phyloP scores from a whole-genome alignment of 2,113 vertebrate species.

The Ammodytes dubius region DNA sequence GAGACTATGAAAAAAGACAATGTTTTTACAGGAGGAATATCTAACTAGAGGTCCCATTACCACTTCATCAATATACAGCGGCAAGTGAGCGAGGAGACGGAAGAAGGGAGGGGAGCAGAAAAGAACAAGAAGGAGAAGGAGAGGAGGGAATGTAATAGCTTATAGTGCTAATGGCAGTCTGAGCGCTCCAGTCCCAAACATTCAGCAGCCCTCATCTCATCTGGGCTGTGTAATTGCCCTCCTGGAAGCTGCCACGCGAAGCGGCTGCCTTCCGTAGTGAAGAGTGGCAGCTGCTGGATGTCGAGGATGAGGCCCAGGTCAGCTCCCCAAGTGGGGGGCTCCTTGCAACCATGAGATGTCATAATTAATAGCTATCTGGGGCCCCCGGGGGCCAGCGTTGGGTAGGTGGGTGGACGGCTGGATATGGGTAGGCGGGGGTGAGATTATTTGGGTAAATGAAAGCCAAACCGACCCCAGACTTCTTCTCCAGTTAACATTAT shows the following conservation, averaged over 20 bases:
- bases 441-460: slow-evolving; percentile 60
- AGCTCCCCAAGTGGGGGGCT: slow-evolving; percentile 72
- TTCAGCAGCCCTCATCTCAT: slow-evolving; percentile 72
- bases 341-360: slow-evolving; percentile 77
- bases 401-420: slow-evolving; percentile 2
- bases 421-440: not conserved
- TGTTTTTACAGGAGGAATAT: slow-evolving; percentile 79
- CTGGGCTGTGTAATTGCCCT: slow-evolving; percentile 79
- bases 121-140: slow-evolving; percentile 25
- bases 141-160: slow-evolving; percentile 64
- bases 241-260: slow-evolving; percentile 71
- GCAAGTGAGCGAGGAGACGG: slow-evolving; percentile 48
- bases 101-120: slow-evolving; percentile 20
- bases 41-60: slow-evolving; percentile 77
- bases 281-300: slow-evolving; percentile 82
- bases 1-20: slow-evolving; percentile 74
- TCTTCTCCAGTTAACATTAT: slow-evolving; percentile 73
- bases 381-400: slow-evolving; percentile 41
- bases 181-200: slow-evolving; percentile 74
- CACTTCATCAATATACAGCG: slow-evolving; percentile 79
- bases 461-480: slow-evolving; percentile 56
- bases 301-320: slow-evolving; percentile 71
- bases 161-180: slow-evolving; percentile 73
- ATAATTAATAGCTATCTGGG: slow-evolving; percentile 82
- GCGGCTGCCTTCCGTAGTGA: slow-evolving; percentile 62